A percentile compares a stretch with the other conserved stretches of the same genome.
phyloP scores from a whole-genome alignment of 2,113 vertebrate species.

The Calidris pygmaea region DNA sequence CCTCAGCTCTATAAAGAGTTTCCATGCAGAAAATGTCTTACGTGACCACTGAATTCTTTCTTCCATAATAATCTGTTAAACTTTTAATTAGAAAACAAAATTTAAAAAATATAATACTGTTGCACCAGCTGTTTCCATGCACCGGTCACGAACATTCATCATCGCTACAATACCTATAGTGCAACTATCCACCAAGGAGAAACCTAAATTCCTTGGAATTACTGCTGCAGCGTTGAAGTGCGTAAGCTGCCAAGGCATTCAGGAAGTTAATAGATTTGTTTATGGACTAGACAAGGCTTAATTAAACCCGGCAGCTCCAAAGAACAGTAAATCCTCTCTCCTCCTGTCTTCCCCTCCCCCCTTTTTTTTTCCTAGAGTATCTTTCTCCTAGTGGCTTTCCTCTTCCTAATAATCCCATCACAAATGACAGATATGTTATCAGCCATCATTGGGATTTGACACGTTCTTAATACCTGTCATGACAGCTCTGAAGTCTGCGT shows the following conservation, averaged over 20 bases:
- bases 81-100: not conserved
- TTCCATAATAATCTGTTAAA: not conserved
- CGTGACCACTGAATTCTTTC: not conserved
- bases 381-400: slow-evolving; percentile 50
- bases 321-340: slow-evolving; percentile 49
- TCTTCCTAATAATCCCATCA: slow-evolving; percentile 61
- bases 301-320: slow-evolving; percentile 45
- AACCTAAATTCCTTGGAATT: not conserved
- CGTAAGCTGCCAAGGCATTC: not conserved
- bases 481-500: slow-evolving; percentile 53
- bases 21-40: not conserved
- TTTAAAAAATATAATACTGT: not conserved
- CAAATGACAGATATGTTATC: slow-evolving; percentile 70
- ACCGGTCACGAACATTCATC: not conserved
- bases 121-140: not conserved
- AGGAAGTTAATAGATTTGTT: slow-evolving; percentile 58
- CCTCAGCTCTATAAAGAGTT: not conserved
- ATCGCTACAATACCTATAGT: not conserved
- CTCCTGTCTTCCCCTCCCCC: not conserved
- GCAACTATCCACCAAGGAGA: not conserved
- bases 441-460: slow-evolving; percentile 60
- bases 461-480: slow-evolving; percentile 62
- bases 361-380: slow-evolving; percentile 4
- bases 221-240: not conserved
- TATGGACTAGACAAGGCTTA: slow-evolving; percentile 57